A percentile compares a stretch with the other conserved stretches of the same genome.
phyloP scores from a whole-genome alignment of 2,113 vertebrate species.

The Bos indicus region DNA sequence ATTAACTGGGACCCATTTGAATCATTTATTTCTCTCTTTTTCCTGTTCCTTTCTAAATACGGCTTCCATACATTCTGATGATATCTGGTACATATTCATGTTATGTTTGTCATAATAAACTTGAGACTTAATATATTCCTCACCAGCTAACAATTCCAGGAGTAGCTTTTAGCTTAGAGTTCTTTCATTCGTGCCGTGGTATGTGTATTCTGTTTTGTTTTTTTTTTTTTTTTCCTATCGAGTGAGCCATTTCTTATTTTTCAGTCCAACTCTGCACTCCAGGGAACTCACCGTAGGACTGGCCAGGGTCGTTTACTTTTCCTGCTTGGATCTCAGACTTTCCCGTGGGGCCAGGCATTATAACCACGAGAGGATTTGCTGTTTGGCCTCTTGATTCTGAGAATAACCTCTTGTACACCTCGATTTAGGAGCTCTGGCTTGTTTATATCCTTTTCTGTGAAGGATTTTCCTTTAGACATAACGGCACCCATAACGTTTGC shows the following conservation, averaged over 20 bases:
- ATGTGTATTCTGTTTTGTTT: neutral
- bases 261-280: neutral
- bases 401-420: neutral
- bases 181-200: neutral
- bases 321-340: neutral
- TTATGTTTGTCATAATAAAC: neutral
- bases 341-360: neutral
- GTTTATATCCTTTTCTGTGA: neutral
- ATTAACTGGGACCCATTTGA: neutral
- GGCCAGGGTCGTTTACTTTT: neutral
- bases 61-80: neutral
- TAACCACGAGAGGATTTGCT: neutral
- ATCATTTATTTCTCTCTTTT: neutral
- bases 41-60: neutral
- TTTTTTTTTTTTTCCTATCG: neutral
- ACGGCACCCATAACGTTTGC: neutral
- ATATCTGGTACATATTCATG: neutral
- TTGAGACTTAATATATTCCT: neutral
- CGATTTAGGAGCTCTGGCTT: neutral
- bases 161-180: neutral
- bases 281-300: neutral
- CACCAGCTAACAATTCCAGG: neutral
- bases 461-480: slow-evolving; percentile 10
- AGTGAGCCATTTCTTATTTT: slow-evolving; percentile 33
- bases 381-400: slow-evolving; percentile 10